Conservation (phyloP, 2,888 invertebrate genomes). For the Sipunculus nudus region DNA sequence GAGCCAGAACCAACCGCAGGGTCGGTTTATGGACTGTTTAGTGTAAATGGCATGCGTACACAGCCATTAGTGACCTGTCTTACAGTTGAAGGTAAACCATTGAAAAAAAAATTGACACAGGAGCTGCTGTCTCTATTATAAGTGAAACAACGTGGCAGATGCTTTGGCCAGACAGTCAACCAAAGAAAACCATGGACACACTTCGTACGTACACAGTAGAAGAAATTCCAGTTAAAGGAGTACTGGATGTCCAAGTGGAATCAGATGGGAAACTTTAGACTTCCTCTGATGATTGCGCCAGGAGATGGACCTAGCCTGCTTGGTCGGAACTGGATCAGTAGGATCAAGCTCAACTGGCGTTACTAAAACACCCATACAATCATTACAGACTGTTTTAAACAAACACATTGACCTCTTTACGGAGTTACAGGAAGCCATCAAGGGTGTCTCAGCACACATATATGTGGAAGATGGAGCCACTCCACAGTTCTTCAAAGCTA, state of each 20-base stretch:
- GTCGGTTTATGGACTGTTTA: no score
- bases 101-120: background rate
- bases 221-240: background rate
- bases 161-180: no score
- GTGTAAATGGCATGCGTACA: no score
- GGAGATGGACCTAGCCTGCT: background rate
- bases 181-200: no score
- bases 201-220: background rate
- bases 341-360: background rate
- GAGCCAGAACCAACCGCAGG: background rate
- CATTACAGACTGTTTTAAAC: background rate
- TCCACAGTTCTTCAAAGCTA: constrained; percentile 36
- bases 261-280: background rate
- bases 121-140: background rate
- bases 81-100: no score
- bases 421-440: constrained; percentile 5
- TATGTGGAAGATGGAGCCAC: constrained; percentile 14
- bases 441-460: constrained; percentile 7
- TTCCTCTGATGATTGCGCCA: background rate
- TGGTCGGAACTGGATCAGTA: background rate
- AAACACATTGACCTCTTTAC: constrained; percentile 11
- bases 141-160: background rate
- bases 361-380: background rate
- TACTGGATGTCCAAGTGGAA: background rate
- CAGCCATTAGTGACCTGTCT: no score